phyloP scores from a whole-genome alignment of 2,797 vertebrate species.

The Sebastes vulpes region DNA sequence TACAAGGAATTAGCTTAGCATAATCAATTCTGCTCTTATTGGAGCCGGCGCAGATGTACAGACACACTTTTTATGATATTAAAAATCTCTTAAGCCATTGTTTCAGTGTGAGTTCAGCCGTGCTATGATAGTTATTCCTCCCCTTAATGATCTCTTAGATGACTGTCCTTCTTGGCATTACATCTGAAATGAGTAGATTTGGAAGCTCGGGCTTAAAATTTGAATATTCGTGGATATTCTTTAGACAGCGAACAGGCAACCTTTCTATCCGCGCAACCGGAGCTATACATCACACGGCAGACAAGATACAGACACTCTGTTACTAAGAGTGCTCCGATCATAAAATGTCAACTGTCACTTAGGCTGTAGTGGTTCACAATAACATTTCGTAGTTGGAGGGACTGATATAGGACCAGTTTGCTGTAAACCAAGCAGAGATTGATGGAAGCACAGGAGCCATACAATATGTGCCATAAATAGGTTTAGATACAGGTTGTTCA shows the following conservation, averaged over 20 bases:
- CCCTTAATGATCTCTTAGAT: constrained; percentile 29
- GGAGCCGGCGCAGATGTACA: background rate
- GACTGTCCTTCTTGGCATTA: background rate
- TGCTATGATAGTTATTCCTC: background rate
- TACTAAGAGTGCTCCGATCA: constrained; percentile 39
- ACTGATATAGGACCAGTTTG: constrained; percentile 25
- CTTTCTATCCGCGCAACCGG: background rate
- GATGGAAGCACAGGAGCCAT: constrained; percentile 12
- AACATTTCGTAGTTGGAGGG: constrained; percentile 31
- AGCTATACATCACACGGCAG: constrained; percentile 43
- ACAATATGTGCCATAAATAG: constrained; percentile 4
- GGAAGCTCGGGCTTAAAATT: constrained; percentile 8
- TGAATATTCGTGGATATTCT: constrained; percentile 36
- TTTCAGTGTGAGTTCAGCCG: background rate
- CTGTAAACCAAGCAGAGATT: constrained; percentile 6
- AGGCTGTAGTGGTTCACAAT: constrained; percentile 29
- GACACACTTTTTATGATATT: constrained; percentile 9
- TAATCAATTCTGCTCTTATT: background rate
- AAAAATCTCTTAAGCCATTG: constrained; percentile 6
- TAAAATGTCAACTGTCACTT: constrained; percentile 68
- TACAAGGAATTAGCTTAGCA: constrained; percentile 7
- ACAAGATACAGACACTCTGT: constrained; percentile 43
- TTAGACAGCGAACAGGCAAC: constrained; percentile 24
- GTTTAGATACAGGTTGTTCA: constrained; percentile 5
- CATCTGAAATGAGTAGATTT: constrained; percentile 8